Conservation (phyloP, 2,113 vertebrate species). For the Aldabrachelys gigantea region DNA sequence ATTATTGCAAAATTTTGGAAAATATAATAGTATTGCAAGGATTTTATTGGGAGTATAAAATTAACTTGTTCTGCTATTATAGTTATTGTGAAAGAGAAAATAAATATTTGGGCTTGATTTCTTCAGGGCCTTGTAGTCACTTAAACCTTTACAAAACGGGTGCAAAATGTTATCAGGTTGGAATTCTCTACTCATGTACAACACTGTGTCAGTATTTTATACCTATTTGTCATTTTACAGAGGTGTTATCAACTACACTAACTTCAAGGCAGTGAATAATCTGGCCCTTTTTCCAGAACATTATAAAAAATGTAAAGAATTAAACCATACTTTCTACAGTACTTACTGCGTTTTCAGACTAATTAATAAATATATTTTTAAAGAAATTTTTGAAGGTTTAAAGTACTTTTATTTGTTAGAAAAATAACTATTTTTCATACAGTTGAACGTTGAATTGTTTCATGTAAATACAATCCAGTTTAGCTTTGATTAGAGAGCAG, state of each 20-base stretch:
- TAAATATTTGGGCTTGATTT: background rate
- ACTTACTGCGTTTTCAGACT: too few species aligned
- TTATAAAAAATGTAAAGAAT: background rate
- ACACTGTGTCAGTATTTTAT: background rate
- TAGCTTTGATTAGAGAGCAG: background rate
- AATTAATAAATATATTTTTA: background rate
- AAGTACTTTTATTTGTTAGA: background rate
- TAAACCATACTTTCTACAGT: background rate
- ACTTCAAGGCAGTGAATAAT: background rate
- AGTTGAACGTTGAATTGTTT: background rate
- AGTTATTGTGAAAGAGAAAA: background rate
- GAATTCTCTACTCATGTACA: background rate
- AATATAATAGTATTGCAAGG: background rate
- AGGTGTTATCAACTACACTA: background rate
- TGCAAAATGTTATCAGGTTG: background rate
- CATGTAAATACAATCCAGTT: background rate
- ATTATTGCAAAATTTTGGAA: background rate
- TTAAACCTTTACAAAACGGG: background rate
- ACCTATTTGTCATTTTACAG: background rate
- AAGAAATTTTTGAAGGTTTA: background rate
- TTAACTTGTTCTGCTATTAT: background rate
- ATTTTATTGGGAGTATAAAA: background rate
- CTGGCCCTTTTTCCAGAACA: background rate
- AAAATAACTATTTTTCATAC: background rate
- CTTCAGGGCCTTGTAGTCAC: background rate